A percentile compares a stretch with the other conserved stretches of the same genome.
phyloP scores from a whole-genome alignment of 2,797 vertebrate genomes.

The Cyprinodon diabolis region DNA sequence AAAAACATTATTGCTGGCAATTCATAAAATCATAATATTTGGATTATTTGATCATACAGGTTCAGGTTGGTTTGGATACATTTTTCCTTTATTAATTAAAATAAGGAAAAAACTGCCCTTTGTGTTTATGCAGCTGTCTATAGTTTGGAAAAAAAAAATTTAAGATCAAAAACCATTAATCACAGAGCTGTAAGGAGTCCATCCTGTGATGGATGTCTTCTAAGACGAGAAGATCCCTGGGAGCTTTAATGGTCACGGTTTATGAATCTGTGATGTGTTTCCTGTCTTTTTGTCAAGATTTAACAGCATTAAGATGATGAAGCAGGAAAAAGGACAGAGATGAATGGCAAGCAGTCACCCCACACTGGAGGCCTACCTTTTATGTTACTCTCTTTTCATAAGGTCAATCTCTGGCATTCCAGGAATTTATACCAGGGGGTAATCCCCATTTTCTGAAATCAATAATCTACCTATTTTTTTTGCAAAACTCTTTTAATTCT shows the following conservation, averaged over 20 bases:
- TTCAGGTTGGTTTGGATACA: too few species aligned
- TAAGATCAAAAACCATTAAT: too few species aligned
- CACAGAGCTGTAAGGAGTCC: too few species aligned
- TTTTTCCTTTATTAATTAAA: too few species aligned
- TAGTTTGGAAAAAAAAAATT: background rate
- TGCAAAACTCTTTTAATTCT: background rate
- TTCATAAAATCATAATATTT: too few species aligned
- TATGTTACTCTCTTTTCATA: background rate
- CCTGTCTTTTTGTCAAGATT: background rate
- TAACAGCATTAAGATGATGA: background rate
- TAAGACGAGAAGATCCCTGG: background rate
- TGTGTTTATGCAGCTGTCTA: background rate
- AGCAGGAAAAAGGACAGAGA: background rate
- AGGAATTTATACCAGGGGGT: background rate
- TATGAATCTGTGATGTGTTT: background rate
- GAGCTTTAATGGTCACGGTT: background rate
- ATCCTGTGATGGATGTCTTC: too few species aligned
- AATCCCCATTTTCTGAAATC: background rate
- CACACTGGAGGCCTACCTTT: background rate
- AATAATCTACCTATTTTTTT: background rate
- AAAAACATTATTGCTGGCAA: too few species aligned
- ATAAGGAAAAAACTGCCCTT: too few species aligned
- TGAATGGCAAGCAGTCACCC: background rate
- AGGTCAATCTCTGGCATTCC: background rate
- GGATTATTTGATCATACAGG: too few species aligned